These are phyloP conservation scores for Drosophila pruinosa DNA, from an alignment of 1,140 invertebrate genomes.

Conservation along the genomic window DNA sequence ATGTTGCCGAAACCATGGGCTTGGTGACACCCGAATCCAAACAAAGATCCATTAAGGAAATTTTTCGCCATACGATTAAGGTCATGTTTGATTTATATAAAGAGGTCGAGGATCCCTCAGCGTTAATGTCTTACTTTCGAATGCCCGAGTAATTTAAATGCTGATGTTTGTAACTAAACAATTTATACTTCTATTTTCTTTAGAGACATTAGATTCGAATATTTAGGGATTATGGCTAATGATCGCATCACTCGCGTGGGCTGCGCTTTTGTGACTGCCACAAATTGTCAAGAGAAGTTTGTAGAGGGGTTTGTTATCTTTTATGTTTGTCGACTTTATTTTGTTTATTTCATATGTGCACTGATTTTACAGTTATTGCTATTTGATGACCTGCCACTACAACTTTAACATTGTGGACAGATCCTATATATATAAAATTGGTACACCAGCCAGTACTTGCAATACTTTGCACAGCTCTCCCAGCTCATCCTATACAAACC, in stretches of 20 bases:
- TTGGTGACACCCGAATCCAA: neutral
- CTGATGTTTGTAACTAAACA: neutral
- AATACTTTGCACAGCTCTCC: neutral
- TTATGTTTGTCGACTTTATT: too few species aligned
- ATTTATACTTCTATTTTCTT: neutral
- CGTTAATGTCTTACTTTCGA: neutral
- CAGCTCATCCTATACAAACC: constrained; percentile 12
- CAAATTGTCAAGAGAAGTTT: too few species aligned
- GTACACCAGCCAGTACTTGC: constrained; percentile 25
- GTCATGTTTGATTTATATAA: constrained; percentile 13
- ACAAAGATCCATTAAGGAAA: neutral
- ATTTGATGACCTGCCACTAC: constrained; percentile 51
- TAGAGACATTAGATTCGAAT: neutral
- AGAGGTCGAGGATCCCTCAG: neutral
- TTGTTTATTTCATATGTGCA: neutral
- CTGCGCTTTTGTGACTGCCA: constrained; percentile 24
- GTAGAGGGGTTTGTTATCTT: too few species aligned
- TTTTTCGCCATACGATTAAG: constrained; percentile 8
- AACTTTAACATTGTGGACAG: constrained; percentile 23
- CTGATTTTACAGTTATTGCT: constrained; percentile 23
- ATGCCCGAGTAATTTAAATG: neutral
- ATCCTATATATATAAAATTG: constrained; percentile 25
- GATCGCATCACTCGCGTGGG: constrained; percentile 57
- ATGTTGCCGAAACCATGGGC: constrained; percentile 21
- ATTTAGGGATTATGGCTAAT: constrained; percentile 22